phyloP scores from a whole-genome alignment of 2,797 vertebrate genomes.

The Myotis daubentonii region DNA sequence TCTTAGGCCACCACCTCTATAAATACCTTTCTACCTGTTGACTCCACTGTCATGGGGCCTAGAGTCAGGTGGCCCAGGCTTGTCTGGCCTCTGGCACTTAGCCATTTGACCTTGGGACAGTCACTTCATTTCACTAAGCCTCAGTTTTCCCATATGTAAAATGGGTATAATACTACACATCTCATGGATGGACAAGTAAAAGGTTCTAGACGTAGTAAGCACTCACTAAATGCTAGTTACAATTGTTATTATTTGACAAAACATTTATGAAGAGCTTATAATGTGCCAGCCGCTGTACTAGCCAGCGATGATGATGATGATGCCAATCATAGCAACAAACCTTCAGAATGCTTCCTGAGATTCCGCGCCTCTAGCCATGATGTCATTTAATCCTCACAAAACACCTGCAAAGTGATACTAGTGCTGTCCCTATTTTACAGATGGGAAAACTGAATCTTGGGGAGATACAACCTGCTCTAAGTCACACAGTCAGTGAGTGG shows the following conservation, averaged over 20 bases:
- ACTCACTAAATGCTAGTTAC: background rate
- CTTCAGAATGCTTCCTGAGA: background rate
- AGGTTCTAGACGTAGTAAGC: background rate
- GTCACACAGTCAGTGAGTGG: background rate
- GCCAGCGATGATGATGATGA: background rate
- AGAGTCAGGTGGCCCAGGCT: background rate
- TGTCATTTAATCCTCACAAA: background rate
- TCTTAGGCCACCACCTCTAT: background rate
- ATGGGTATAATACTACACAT: background rate
- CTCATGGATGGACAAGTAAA: background rate
- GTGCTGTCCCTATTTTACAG: background rate
- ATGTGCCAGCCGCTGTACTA: background rate
- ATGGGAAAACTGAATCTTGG: background rate
- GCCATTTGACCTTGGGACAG: background rate
- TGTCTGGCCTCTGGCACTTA: background rate
- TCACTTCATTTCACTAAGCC: background rate
- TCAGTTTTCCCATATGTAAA: conserved; percentile 14
- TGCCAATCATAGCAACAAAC: background rate
- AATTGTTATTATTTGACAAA: background rate
- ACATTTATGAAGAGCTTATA: background rate
- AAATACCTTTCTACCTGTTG: background rate
- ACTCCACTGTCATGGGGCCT: background rate
- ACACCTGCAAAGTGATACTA: background rate
- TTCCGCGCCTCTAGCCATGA: background rate
- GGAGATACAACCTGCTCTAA: background rate